Evolutionary conservation across 92 coral and sea anemone species (phyloP).

Genomic region (Galaxea fascicularis): DNA sequence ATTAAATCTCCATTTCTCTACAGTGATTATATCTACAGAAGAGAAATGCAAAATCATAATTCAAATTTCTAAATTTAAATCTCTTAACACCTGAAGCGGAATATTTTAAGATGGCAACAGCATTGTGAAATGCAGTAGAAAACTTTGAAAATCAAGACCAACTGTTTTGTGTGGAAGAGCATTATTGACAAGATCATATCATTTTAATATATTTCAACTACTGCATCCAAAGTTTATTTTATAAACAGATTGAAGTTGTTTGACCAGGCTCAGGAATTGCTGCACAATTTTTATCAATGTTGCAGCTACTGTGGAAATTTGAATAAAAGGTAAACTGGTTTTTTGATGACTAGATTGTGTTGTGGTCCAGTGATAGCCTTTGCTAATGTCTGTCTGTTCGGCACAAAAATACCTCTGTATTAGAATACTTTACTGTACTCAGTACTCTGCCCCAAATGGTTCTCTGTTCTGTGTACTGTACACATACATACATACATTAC

Average conservation of each 20-base stretch:
- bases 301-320: slow-evolving; percentile 9
- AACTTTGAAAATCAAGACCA: background rate
- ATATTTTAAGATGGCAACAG: background rate
- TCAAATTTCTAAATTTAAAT: no score
- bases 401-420: no score
- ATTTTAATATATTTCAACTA: slow-evolving; percentile 4
- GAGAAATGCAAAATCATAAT: background rate
- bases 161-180: background rate
- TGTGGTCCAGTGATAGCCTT: no score
- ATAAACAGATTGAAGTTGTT: background rate
- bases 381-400: no score
- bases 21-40: background rate
- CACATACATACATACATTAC: no score
- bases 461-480: no score
- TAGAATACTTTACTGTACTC: no score
- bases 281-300: background rate
- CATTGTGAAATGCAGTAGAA: background rate
- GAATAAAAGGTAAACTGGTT: background rate
- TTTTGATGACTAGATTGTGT: background rate
- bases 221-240: background rate
- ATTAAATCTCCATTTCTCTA: background rate
- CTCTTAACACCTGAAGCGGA: background rate
- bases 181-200: background rate
- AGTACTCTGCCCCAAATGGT: no score
- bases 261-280: background rate